Percentiles rank a stretch among this genome's conserved stretches.
Conservation (phyloP, 1,140 invertebrate species). For the Ips nitidus region DNA sequence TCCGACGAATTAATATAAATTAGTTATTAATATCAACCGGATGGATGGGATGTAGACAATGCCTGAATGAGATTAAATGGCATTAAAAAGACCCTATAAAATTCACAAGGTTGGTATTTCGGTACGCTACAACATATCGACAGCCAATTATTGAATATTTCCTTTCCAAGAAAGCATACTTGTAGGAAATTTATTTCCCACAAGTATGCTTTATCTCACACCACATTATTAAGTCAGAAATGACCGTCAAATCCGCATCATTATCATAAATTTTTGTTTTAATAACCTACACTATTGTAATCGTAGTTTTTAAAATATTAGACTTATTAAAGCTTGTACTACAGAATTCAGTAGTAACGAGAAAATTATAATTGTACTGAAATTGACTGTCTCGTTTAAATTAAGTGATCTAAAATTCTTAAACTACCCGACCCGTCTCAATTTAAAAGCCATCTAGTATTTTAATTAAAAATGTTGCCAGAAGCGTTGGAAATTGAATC, state of each 20-base stretch:
- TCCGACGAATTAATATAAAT: no score
- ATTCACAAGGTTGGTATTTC: no score
- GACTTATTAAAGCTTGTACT: background rate
- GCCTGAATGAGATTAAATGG: no score
- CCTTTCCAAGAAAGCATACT: no score
- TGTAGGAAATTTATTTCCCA: conserved; percentile 15
- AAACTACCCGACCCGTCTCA: conserved; percentile 11
- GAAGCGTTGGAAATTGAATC: conserved; percentile 24
- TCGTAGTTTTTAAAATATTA: background rate
- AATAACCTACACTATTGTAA: conserved; percentile 15
- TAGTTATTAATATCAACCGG: no score
- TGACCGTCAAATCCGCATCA: conserved; percentile 3
- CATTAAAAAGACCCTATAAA: no score
- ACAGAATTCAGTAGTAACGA: background rate
- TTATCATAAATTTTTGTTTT: conserved; percentile 7
- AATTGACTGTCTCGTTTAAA: conserved; percentile 1
- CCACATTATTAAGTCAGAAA: conserved; percentile 8
- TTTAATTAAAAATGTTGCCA: conserved; percentile 31
- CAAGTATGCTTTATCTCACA: conserved; percentile 11
- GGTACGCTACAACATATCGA: no score
- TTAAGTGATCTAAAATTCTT: background rate
- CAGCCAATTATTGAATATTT: no score
- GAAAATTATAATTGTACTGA: background rate
- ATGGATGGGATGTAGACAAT: no score
- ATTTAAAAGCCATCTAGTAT: conserved; percentile 31